Conservation (phyloP, 2,888 invertebrate species). For the Brenthis daphne region DNA sequence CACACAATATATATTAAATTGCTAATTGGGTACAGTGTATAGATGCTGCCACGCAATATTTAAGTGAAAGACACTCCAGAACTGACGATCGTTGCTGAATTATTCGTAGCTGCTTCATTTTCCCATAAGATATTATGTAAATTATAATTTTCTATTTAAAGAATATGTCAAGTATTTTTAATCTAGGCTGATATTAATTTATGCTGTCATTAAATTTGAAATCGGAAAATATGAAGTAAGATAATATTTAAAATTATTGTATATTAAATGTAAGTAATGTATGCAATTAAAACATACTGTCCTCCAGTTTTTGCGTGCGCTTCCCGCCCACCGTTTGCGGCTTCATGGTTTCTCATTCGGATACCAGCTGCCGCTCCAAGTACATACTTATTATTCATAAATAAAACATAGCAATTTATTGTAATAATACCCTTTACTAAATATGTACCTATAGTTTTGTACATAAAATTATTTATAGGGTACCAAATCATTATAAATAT, state of each 20-base stretch:
- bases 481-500: neutral
- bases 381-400: constrained; percentile 40
- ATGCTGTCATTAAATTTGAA: too few relatives aligned
- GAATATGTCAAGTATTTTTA: too few relatives aligned
- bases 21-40: constrained; percentile 55
- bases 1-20: constrained; percentile 59
- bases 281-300: constrained; percentile 34
- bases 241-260: neutral
- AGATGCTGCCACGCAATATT: constrained; percentile 36
- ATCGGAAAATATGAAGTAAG: too few relatives aligned
- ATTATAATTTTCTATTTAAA: too few relatives aligned
- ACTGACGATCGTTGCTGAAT: constrained; percentile 25
- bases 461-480: neutral
- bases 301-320: constrained; percentile 29
- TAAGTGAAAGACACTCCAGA: constrained; percentile 34
- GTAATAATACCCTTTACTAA: constrained; percentile 32
- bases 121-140: neutral
- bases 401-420: constrained; percentile 38
- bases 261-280: constrained; percentile 3
- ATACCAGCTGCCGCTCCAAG: constrained; percentile 44
- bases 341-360: constrained; percentile 48
- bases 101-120: neutral
- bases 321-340: constrained; percentile 44
- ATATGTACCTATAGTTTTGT: constrained; percentile 15
- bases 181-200: too few relatives aligned